Evolutionary conservation across 2,113 vertebrate species (phyloP).

Genomic region (Rattus rattus): DNA sequence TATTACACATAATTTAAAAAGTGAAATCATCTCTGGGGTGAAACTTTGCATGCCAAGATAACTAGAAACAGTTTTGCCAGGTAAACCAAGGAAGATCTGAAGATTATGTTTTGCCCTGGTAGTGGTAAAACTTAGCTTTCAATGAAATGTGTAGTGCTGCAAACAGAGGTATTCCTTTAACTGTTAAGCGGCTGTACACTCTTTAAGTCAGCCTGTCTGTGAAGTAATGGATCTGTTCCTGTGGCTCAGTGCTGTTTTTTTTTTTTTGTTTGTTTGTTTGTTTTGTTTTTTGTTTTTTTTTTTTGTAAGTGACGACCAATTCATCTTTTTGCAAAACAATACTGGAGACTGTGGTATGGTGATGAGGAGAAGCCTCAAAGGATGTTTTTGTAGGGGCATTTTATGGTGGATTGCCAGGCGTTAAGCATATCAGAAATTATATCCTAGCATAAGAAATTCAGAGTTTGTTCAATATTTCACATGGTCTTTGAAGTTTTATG

Average conservation of each 20-base stretch:
- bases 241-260: neutral
- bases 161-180: slow-evolving; percentile 58
- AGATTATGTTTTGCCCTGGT: neutral
- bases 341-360: neutral
- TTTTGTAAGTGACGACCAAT: slow-evolving; percentile 26
- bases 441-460: neutral
- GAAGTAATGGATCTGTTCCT: slow-evolving; percentile 11
- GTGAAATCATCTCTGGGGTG: neutral
- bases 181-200: neutral
- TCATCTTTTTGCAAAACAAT: slow-evolving; percentile 54
- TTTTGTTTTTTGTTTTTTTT: neutral
- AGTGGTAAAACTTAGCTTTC: slow-evolving; percentile 57
- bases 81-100: slow-evolving; percentile 37
- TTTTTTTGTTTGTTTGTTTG: no score
- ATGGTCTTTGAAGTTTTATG: slow-evolving; percentile 35
- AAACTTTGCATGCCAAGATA: slow-evolving; percentile 19
- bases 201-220: slow-evolving; percentile 4
- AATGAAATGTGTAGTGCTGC: slow-evolving; percentile 65
- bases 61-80: slow-evolving; percentile 49
- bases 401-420: slow-evolving; percentile 3
- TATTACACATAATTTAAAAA: neutral
- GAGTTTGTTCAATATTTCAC: slow-evolving; percentile 44
- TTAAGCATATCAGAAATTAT: slow-evolving; percentile 32
- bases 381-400: neutral
- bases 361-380: neutral